These are phyloP conservation scores for Osmerus eperlanus DNA, from an alignment of 2,113 vertebrate genomes.

Conservation along the genomic window DNA sequence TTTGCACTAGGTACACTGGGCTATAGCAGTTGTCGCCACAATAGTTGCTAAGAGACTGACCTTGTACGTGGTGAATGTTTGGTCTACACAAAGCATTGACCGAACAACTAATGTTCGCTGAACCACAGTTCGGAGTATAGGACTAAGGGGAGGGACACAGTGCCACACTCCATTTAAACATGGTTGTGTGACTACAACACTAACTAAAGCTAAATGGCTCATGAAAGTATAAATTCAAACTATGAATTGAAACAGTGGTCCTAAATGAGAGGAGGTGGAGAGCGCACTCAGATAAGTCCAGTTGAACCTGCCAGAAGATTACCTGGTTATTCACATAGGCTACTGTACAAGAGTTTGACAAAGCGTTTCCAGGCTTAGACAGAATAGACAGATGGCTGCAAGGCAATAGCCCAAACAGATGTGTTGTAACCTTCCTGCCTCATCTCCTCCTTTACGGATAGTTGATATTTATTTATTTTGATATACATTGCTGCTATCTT, in stretches of 20 bases:
- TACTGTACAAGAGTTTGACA: too few species aligned
- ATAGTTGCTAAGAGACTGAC: conserved; percentile 61
- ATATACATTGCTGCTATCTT: too few species aligned
- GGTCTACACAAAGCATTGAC: conserved; percentile 29
- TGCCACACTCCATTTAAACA: neutral
- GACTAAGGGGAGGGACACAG: conserved; percentile 19
- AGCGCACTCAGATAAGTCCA: neutral
- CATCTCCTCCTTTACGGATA: too few species aligned
- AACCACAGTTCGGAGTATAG: conserved; percentile 15
- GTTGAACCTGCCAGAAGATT: neutral
- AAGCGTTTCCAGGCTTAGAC: too few species aligned
- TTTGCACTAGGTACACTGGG: conserved; percentile 21
- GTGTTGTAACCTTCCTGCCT: too few species aligned
- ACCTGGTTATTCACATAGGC: too few species aligned
- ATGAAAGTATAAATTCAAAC: too few species aligned
- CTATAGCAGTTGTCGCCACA: conserved; percentile 17
- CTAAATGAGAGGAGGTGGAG: neutral
- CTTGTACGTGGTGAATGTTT: conserved; percentile 41
- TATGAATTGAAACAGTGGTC: too few species aligned
- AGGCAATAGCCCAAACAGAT: too few species aligned
- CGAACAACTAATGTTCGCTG: conserved; percentile 26
- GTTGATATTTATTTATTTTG: too few species aligned
- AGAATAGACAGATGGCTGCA: too few species aligned
- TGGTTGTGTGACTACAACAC: neutral
- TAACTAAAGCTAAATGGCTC: too few species aligned